A percentile compares a stretch with the other conserved stretches of the same genome.
These are phyloP conservation scores for Tapera naevia DNA, from an alignment of 2,797 vertebrate genomes.

Conservation along the genomic window DNA sequence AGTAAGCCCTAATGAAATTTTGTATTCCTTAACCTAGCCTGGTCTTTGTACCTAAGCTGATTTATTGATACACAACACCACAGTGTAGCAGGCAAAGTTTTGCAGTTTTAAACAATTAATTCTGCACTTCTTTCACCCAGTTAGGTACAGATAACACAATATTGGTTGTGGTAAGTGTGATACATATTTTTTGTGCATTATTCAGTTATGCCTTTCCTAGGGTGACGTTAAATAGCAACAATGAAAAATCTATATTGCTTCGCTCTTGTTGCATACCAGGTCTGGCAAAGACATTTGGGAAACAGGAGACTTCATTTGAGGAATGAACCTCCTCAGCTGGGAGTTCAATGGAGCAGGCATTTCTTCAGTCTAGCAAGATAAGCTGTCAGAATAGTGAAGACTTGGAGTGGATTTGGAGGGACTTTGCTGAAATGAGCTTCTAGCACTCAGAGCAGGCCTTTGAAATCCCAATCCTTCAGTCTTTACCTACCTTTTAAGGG, in stretches of 20 bases:
- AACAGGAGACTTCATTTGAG: neutral
- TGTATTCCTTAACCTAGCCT: neutral
- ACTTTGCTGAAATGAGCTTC: neutral
- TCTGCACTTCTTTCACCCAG: neutral
- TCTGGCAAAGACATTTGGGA: neutral
- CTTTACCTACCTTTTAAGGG: no score
- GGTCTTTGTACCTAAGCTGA: neutral
- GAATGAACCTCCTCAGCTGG: neutral
- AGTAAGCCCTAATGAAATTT: neutral
- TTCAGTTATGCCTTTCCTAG: neutral
- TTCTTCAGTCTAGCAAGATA: neutral
- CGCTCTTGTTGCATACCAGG: neutral
- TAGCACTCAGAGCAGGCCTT: neutral
- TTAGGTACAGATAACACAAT: neutral
- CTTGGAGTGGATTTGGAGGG: neutral
- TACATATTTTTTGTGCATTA: accelerated
- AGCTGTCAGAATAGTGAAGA: neutral
- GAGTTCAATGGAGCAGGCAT: neutral
- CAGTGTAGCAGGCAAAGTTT: neutral
- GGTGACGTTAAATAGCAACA: neutral
- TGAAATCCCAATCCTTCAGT: no score
- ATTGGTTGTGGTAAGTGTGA: neutral
- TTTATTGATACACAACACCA: neutral
- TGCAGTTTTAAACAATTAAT: neutral
- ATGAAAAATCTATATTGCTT: neutral